These are phyloP conservation scores for Andrena minutula DNA, from an alignment of 2,888 invertebrate genomes.

Conservation along the genomic window DNA sequence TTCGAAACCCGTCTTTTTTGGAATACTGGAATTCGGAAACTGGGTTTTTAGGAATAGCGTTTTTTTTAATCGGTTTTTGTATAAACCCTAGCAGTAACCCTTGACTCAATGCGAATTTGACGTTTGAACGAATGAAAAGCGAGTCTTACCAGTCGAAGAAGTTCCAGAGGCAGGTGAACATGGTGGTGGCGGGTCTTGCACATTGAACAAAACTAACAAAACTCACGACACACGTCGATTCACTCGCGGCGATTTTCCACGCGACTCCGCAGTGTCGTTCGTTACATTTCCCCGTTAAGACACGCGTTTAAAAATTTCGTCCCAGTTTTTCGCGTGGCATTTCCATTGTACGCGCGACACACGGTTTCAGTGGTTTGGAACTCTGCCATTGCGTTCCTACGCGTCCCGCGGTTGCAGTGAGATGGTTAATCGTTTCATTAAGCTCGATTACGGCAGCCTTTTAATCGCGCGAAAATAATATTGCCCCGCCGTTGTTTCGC, in stretches of 20 bases:
- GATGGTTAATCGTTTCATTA: background rate
- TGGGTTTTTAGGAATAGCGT: background rate
- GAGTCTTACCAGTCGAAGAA: constrained; percentile 87
- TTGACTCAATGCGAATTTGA: no score
- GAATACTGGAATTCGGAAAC: no score
- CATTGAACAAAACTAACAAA: constrained; percentile 52
- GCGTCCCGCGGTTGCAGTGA: background rate
- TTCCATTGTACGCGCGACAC: background rate
- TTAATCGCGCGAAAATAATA: background rate
- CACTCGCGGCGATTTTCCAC: constrained; percentile 31
- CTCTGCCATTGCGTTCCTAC: constrained; percentile 3
- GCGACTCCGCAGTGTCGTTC: constrained; percentile 1
- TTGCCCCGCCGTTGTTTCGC: background rate
- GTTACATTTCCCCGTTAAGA: constrained; percentile 19
- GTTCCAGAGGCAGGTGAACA: constrained; percentile 89
- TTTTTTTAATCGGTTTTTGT: no score
- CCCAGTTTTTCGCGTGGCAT: constrained; percentile 17
- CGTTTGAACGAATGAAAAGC: background rate
- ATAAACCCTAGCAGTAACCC: no score
- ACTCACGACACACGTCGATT: constrained; percentile 15
- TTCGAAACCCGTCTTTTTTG: no score
- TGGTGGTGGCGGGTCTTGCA: constrained; percentile 76
- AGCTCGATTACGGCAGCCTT: background rate
- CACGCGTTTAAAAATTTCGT: background rate
- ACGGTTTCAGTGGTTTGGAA: constrained; percentile 2